Evolutionary conservation across 2,888 invertebrate genomes (phyloP).

Genomic region (Campaea margaritaria): DNA sequence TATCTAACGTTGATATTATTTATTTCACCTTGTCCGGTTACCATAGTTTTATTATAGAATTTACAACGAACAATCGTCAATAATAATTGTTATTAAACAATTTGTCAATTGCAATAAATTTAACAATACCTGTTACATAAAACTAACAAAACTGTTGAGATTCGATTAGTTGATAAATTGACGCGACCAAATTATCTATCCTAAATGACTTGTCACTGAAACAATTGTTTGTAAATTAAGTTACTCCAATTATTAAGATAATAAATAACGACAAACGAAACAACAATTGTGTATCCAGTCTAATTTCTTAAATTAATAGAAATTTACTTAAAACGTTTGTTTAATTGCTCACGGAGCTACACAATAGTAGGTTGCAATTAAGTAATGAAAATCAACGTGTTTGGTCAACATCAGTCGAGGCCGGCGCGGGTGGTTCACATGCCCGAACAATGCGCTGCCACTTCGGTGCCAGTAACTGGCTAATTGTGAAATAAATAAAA

Average conservation of each 20-base stretch:
- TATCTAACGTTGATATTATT: slow-evolving; percentile 19
- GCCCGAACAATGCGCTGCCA: slow-evolving; percentile 56
- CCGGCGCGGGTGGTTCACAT: slow-evolving; percentile 70
- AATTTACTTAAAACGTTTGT: slow-evolving; percentile 73
- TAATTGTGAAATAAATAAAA: slow-evolving; percentile 45
- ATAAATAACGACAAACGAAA: slow-evolving; percentile 38
- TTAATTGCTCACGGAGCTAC: slow-evolving; percentile 70
- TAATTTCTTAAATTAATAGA: slow-evolving; percentile 71
- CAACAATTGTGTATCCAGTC: slow-evolving; percentile 48
- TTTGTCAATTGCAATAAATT: slow-evolving; percentile 21
- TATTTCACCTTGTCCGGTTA: slow-evolving; percentile 19
- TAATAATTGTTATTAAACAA: slow-evolving; percentile 6
- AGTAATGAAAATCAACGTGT: slow-evolving; percentile 77
- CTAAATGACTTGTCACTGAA: slow-evolving; percentile 1
- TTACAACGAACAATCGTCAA: slow-evolving; percentile 1
- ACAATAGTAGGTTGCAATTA: slow-evolving; percentile 79
- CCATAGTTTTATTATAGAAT: slow-evolving; percentile 2
- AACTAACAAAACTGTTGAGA: background rate
- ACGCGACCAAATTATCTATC: slow-evolving; percentile 1
- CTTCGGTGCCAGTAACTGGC: slow-evolving; percentile 43
- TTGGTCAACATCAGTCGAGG: slow-evolving; percentile 70
- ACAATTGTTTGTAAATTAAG: slow-evolving; percentile 21
- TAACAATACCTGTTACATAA: slow-evolving; percentile 1
- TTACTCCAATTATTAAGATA: slow-evolving; percentile 29
- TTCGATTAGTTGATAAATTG: slow-evolving; percentile 2